These are phyloP conservation scores for Haemorhous mexicanus DNA, from an alignment of 2,113 vertebrate species.

Conservation along the genomic window DNA sequence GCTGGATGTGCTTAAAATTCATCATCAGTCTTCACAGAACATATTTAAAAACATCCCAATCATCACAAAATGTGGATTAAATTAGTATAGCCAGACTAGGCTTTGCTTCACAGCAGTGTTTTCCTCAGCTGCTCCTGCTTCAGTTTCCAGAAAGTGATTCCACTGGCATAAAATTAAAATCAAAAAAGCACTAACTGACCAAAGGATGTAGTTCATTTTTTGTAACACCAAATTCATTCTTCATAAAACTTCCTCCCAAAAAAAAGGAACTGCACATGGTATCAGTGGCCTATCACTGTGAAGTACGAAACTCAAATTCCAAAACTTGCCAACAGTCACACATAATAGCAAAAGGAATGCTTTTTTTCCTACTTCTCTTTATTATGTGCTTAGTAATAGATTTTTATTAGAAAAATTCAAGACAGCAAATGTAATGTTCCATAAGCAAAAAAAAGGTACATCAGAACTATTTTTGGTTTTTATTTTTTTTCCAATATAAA, in stretches of 20 bases:
- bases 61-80: not conserved
- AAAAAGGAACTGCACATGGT: not conserved
- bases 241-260: not conserved
- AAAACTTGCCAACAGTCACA: not conserved
- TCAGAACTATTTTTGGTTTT: not conserved
- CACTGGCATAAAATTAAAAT: not conserved
- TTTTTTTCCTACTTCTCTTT: not conserved
- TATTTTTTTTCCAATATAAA: not conserved
- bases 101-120: not conserved
- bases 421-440: not conserved
- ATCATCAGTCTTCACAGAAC: conserved; percentile 5
- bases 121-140: conserved; percentile 9
- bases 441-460: not conserved
- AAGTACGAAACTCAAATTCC: not conserved
- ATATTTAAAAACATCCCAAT: conserved; percentile 8
- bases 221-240: not conserved
- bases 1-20: conserved; percentile 19
- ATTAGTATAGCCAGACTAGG: conserved; percentile 18
- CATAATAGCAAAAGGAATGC: not conserved
- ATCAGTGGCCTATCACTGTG: not conserved
- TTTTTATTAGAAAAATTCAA: conserved; percentile 31
- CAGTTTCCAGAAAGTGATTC: conserved; percentile 18
- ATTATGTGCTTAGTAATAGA: not conserved
- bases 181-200: not conserved
- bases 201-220: not conserved